A percentile compares a stretch with the other conserved stretches of the same genome.
phyloP scores from a whole-genome alignment of 1,140 invertebrate genomes.

The Oreohelix idahoensis region DNA sequence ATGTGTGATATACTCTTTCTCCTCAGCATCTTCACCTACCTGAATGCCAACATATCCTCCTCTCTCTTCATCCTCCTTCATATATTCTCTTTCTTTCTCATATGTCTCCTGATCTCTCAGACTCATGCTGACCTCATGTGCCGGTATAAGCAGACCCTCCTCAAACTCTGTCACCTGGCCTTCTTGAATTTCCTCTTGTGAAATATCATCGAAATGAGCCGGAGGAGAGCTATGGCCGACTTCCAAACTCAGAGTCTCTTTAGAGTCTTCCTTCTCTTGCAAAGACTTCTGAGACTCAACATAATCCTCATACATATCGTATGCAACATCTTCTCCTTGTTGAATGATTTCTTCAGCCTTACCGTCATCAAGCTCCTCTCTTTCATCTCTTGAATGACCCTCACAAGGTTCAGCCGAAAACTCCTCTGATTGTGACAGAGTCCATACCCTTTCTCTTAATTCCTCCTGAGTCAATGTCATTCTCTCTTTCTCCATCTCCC shows the following conservation, averaged over 20 bases:
- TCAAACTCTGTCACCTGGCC: slow-evolving; percentile 1
- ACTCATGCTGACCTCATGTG: neutral
- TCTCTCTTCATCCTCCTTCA: neutral
- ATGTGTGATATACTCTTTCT: neutral
- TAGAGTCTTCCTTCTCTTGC: slow-evolving; percentile 13
- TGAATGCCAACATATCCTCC: too few species aligned
- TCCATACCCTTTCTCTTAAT: neutral
- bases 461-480: neutral
- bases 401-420: neutral
- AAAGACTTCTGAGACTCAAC: slow-evolving; percentile 39
- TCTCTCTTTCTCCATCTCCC: slow-evolving; percentile 14
- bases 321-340: slow-evolving; percentile 6
- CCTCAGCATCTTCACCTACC: neutral
- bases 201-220: slow-evolving; percentile 33
- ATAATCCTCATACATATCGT: slow-evolving; percentile 20
- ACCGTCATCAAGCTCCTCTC: neutral
- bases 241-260: slow-evolving; percentile 17
- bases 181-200: slow-evolving; percentile 26
- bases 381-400: neutral
- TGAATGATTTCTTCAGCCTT: slow-evolving; percentile 26
- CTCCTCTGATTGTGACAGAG: neutral
- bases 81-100: neutral
- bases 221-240: slow-evolving; percentile 34
- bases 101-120: neutral
- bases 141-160: neutral